Evolutionary conservation across 1,140 invertebrate species (phyloP), one percentile per base, ranked within the genome.

Genomic region (Berghia stephanieae): DNA sequence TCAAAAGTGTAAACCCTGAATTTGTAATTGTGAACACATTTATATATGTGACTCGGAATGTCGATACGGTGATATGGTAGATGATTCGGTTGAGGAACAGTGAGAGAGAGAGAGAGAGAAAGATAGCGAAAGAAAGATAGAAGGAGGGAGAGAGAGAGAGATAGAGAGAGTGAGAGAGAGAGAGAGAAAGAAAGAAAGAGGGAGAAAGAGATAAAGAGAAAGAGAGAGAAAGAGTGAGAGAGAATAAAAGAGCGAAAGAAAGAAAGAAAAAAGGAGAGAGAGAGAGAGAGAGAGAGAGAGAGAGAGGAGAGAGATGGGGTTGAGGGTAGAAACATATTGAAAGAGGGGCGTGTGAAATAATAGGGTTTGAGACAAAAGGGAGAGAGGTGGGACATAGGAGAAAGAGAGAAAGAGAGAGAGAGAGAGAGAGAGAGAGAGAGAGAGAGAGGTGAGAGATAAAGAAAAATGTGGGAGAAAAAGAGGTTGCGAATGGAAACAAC

Each of bases 381-480:
- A 24, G 57, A 34, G 57, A 34, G 57, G 34, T n/a, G 34, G 57
- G 34, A 34, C 24, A 34, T 27, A 34, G n/a, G 57, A 34, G n/a
- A 34, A 34, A 63, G 57, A 63, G 57, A 63, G 57, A 63, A 34
- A 63, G 57, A n/a, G 57, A 63, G 57, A 63, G 57, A 63, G 57
- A 63, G 57, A 63, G 57, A 63, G 57, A n/a, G 57, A 63, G 57
- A 63, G 57, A 63, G 57, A 63, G 57, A 63, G 57, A 63, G 57
- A n/a, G n/a, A n/a, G 57, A n/a, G 57, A 63, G 57, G 57, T 27
- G 57, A 63, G 57, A 63, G 57, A n/a, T n/a, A 63, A 34, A 63
- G 57, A 60, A 60, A 60, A 5, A 21, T n/a, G n/a, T n/a, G n/a
- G n/a, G n/a, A n/a, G n/a, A n/a, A n/a, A n/a, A n/a, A n/a, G n/a